Percentiles rank a stretch among this genome's conserved stretches.
phyloP scores from a whole-genome alignment of 1,140 invertebrate genomes.

The Diabrotica undecimpunctata region DNA sequence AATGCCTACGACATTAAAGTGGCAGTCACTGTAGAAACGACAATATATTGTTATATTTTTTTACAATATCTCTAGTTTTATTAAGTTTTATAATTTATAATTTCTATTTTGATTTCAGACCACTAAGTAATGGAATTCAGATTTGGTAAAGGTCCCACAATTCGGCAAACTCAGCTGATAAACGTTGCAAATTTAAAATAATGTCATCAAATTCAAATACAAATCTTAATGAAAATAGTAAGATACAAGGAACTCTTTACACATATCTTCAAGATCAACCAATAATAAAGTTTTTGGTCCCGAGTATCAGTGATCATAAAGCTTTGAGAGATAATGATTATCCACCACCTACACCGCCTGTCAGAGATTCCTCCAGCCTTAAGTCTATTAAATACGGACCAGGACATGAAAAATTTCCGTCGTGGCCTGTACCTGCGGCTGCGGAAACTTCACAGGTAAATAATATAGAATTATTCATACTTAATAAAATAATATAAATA shows the following conservation, averaged over 20 bases:
- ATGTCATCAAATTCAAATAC: slow-evolving; percentile 50
- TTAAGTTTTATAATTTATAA: too few relatives aligned
- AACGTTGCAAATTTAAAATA: slow-evolving; percentile 30
- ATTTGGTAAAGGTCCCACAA: too few relatives aligned
- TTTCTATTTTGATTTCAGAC: too few relatives aligned
- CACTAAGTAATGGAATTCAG: too few relatives aligned
- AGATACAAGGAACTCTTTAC: slow-evolving; percentile 36
- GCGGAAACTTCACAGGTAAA: slow-evolving; percentile 45
- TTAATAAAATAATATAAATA: too few relatives aligned
- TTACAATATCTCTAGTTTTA: too few relatives aligned
- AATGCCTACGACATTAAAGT: too few relatives aligned
- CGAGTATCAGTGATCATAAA: slow-evolving; percentile 4
- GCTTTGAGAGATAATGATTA: slow-evolving; percentile 40
- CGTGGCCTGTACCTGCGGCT: slow-evolving; percentile 65
- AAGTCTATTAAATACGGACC: slow-evolving; percentile 66
- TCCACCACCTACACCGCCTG: slow-evolving; percentile 59
- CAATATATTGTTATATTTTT: too few relatives aligned
- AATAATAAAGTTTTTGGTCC: slow-evolving; percentile 21
- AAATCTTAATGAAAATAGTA: slow-evolving; percentile 43
- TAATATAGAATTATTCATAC: neutral
- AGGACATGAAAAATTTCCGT: slow-evolving; percentile 77
- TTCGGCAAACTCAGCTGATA: too few relatives aligned
- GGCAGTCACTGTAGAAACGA: too few relatives aligned
- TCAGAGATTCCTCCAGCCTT: slow-evolving; percentile 66
- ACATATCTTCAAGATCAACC: slow-evolving; percentile 45